Base-by-base conservation (phyloP, 2,797 vertebrate species). In the Poecilia wingei region DNA sequence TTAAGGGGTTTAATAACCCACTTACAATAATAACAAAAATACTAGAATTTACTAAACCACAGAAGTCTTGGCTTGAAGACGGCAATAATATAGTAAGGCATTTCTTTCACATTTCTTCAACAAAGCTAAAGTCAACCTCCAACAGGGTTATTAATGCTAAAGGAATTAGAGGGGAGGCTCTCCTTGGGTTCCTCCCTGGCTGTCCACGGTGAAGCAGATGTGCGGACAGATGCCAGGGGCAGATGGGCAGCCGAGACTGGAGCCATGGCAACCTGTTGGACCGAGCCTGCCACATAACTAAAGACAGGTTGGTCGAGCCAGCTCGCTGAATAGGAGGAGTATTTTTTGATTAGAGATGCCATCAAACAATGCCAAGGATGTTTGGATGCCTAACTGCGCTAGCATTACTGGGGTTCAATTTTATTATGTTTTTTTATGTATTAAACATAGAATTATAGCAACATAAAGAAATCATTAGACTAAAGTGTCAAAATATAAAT, bases 231-330 rank as follows among this genome's bases (percentile, higher is more conserved):
- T 95, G 95, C 87, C 75, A 83, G 69, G 70, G 89, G 80, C 95
- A 95, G 93, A 94, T 93, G 93, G 91, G 93, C 93, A 87, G 82
- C 84, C 90, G 92, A 93, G 96, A 94, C 94, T 91, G 86, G 84
- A 92, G 94, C 91, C 76, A 90, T 88, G 69, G 79, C 94, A 97
- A 98, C 97, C 97, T 97, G 97, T 97, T 97, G 96, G 96, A 92
- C 94, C 91, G 89, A 94, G 94, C 88, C 93, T 92, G 94, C 94
- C 94, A 95, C 95, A 95, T 90, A 91, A 95, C 95, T 91, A 94
- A 89, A 93, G 95, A 95, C 96, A 95, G 93, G 93, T 93, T 87
- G 85, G 90, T 89, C 77, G 43, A 72, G 92, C 79, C 64, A 86
- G 88, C 59, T 71, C 75, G 68, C 47, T 8, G 4, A 46, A 25